Evolutionary conservation across 2,888 invertebrate genomes (phyloP).

Genomic region (Sarcophaga variegata): DNA sequence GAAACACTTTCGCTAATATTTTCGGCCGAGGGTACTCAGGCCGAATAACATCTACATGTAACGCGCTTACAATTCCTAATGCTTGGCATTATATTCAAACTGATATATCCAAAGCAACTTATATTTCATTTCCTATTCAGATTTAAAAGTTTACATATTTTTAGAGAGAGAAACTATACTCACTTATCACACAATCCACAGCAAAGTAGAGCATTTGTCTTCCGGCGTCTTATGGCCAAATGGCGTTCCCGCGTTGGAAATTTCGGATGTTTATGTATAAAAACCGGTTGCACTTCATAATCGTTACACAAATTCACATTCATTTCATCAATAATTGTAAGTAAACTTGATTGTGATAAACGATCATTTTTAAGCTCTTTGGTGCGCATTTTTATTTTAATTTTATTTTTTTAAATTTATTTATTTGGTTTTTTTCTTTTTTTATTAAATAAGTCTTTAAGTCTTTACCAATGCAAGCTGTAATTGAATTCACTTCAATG

Average conservation of each 20-base stretch:
- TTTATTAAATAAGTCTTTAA: constrained; percentile 21
- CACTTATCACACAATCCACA: constrained; percentile 44
- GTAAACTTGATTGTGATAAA: constrained; percentile 1
- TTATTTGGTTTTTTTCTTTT: not conserved
- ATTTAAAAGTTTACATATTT: not conserved
- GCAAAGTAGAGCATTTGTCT: constrained; percentile 72
- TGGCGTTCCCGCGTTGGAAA: constrained; percentile 88
- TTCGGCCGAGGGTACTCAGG: no score
- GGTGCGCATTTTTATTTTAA: constrained; percentile 47
- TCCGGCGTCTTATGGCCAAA: constrained; percentile 85
- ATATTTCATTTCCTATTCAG: not conserved
- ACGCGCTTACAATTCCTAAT: no score
- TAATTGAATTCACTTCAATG: constrained; percentile 20
- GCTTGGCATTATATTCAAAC: no score
- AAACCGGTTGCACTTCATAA: constrained; percentile 80
- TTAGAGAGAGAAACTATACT: constrained; percentile 7
- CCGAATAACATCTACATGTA: no score
- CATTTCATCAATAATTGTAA: constrained; percentile 56
- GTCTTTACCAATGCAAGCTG: not conserved
- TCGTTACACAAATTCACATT: constrained; percentile 70
- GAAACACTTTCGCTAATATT: no score
- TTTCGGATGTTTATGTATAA: constrained; percentile 84
- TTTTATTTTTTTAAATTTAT: not conserved
- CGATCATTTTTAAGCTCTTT: constrained; percentile 9
- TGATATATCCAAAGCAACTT: no score